Percentiles rank a stretch among this genome's conserved stretches.
Evolutionary conservation across 1,140 invertebrate species (phyloP).

Genomic region (Drosophila micromelanica): DNA sequence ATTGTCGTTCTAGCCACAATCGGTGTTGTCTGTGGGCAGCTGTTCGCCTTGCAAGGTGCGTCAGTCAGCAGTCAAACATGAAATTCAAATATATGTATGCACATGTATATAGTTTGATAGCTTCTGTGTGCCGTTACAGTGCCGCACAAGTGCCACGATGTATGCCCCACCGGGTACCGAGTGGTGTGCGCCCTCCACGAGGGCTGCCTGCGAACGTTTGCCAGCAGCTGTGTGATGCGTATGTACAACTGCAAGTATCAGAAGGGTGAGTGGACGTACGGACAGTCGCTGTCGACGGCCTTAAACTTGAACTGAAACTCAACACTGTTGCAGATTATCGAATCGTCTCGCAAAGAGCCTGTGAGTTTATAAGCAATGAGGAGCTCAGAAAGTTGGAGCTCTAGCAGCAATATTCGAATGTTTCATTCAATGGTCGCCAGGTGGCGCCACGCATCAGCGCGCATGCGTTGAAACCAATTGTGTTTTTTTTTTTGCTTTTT

Average conservation of each 20-base stretch:
- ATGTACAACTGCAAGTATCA: slow-evolving; percentile 74
- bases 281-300: not conserved
- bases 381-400: slow-evolving; percentile 49
- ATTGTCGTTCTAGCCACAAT: slow-evolving; percentile 11
- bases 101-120: not conserved
- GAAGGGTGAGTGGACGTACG: slow-evolving; percentile 46
- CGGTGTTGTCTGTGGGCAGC: slow-evolving; percentile 23
- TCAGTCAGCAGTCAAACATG: not conserved
- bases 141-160: slow-evolving; percentile 67
- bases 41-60: slow-evolving; percentile 42
- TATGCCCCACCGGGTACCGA: slow-evolving; percentile 57
- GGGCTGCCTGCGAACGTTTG: slow-evolving; percentile 60
- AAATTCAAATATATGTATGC: not conserved
- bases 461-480: slow-evolving; percentile 22
- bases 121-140: slow-evolving; percentile 9
- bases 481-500: no score
- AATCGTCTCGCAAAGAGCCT: slow-evolving; percentile 58
- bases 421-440: not conserved
- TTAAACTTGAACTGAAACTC: no score
- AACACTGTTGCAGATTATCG: slow-evolving; percentile 47
- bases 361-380: slow-evolving; percentile 61
- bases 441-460: slow-evolving; percentile 20
- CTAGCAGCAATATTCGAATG: slow-evolving; percentile 25
- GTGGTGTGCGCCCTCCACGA: slow-evolving; percentile 67
- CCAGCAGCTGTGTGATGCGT: slow-evolving; percentile 64